Evolutionary conservation across 2,888 invertebrate species (phyloP), one percentile per base, ranked within the genome.

Genomic region (Isotomurus palustris): DNA sequence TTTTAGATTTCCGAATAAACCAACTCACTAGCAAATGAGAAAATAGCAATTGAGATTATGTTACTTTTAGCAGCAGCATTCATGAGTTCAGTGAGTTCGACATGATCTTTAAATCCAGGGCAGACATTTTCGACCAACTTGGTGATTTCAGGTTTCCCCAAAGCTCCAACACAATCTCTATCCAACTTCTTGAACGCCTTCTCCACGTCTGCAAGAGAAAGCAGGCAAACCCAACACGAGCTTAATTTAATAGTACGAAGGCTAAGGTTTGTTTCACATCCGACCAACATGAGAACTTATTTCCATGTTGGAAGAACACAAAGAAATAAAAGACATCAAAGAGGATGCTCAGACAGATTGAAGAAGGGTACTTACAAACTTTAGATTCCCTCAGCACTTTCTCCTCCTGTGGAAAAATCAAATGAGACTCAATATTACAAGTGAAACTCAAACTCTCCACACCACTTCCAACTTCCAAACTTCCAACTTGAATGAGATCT

Each of bases 361-460:
- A n/a, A n/a, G n/a, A n/a, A n/a, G n/a, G n/a, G n/a, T n/a, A 5
- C 43, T 43, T 43, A 43, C 43, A 43, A 12, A 43, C n/a, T 49
- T 49, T 49, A 12, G 35, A 49, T 19, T 49, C 49, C n/a, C 49
- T n/a, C 35, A 32, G 29, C 17, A 49, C 35, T 49, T 49, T 49
- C 17, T 49, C 49, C 22, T 49, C 49, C 49, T 49, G 44, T 21
- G 6, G 12, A 32, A 49, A 43, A 43, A 22, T 43, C 10, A 40
- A 6, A 40, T 6, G 12, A 40, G n/a, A 40, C 19, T 17, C 17
- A 40, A 5, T 17, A 38, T 38, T 14, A 38, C 38, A 38, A n/a
- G n/a, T n/a, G n/a, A n/a, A n/a, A n/a, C n/a, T n/a, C n/a, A n/a
- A n/a, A n/a, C n/a, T n/a, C n/a, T n/a, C n/a, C n/a, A n/a, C n/a